phyloP scores from a whole-genome alignment of 2,888 invertebrate species.

The Cryptus viduatorius region DNA sequence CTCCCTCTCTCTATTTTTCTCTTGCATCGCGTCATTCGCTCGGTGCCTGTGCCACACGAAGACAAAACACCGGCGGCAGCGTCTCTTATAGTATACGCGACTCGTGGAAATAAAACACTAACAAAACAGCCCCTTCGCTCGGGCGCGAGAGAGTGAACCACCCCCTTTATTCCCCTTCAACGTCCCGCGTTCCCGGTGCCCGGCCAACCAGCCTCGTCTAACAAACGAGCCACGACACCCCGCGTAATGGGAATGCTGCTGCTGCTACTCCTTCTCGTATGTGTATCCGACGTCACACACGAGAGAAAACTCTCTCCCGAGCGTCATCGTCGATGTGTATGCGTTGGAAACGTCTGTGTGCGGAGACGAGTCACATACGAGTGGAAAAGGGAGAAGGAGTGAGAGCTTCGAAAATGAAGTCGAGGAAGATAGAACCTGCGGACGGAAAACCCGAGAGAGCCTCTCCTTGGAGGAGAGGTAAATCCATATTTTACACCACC shows the following conservation, averaged over 20 bases:
- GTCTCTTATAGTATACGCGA: slow-evolving; percentile 65
- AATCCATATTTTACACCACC: slow-evolving; percentile 84
- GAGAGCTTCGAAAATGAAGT: slow-evolving; percentile 58
- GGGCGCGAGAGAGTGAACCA: slow-evolving; percentile 32
- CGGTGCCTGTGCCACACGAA: slow-evolving; percentile 63
- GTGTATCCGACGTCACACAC: slow-evolving; percentile 76
- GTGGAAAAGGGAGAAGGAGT: slow-evolving; percentile 47
- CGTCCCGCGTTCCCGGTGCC: slow-evolving; percentile 63
- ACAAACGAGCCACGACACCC: slow-evolving; percentile 83
- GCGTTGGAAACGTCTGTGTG: slow-evolving; percentile 65
- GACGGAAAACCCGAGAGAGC: slow-evolving; percentile 78
- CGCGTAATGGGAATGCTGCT: slow-evolving; percentile 80
- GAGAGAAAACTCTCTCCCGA: slow-evolving; percentile 70
- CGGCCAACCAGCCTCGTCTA: slow-evolving; percentile 76
- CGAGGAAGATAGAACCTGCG: slow-evolving; percentile 74
- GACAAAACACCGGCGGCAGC: slow-evolving; percentile 75
- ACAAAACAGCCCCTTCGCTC: slow-evolving; percentile 78
- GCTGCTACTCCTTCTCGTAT: slow-evolving; percentile 47
- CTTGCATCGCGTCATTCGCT: slow-evolving; percentile 63
- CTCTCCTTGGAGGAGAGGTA: slow-evolving; percentile 83
- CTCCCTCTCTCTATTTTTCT: slow-evolving; percentile 30
- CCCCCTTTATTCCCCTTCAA: slow-evolving; percentile 42
- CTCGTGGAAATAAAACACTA: slow-evolving; percentile 79
- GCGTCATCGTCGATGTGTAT: slow-evolving; percentile 51
- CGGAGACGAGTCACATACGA: slow-evolving; percentile 62